These are phyloP conservation scores for Paramormyrops hopkinsi DNA, from an alignment of 2,797 vertebrate genomes.

Conservation along the genomic window DNA sequence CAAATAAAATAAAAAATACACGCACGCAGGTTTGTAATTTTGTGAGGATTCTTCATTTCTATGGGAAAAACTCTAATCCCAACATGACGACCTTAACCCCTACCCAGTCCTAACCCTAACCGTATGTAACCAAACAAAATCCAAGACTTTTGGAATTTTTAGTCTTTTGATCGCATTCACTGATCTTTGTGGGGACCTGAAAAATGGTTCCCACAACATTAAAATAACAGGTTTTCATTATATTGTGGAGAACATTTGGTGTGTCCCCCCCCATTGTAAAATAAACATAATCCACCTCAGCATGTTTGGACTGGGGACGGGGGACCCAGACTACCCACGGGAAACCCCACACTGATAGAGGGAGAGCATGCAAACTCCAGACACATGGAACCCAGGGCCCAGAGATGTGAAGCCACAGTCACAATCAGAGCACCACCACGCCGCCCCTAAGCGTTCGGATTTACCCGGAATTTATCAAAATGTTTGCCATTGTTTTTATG, in stretches of 20 bases:
- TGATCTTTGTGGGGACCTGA: neutral
- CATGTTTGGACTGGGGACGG: neutral
- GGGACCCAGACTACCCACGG: neutral
- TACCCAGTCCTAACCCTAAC: neutral
- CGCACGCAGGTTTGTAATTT: neutral
- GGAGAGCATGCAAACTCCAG: neutral
- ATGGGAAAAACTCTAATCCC: neutral
- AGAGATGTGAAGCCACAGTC: neutral
- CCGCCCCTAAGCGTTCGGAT: neutral
- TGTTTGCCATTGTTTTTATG: neutral
- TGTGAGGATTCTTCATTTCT: neutral
- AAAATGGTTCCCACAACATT: neutral
- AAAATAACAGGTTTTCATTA: neutral
- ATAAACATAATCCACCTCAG: neutral
- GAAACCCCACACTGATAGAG: neutral
- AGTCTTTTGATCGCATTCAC: neutral
- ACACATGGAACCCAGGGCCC: neutral
- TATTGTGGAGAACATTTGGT: neutral
- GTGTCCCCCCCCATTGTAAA: neutral
- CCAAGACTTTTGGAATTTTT: neutral
- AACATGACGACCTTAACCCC: neutral
- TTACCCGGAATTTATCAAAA: neutral
- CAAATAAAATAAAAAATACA: neutral
- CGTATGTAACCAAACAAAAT: neutral
- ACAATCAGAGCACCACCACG: neutral